Conservation (phyloP, 2,888 invertebrate species). For the Endomychus coccineus region DNA sequence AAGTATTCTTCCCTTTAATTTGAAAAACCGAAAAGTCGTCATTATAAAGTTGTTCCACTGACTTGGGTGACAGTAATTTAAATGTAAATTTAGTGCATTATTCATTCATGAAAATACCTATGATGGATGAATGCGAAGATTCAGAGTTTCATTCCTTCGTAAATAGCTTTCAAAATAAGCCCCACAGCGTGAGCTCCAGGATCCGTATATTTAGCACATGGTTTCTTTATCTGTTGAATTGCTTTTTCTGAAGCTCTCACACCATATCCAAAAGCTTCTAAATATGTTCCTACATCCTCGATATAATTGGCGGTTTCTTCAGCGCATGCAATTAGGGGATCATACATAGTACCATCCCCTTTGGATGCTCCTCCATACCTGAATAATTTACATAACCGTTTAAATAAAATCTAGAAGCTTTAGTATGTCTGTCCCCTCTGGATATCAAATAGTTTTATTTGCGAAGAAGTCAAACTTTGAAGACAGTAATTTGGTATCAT, state of each 20-base stretch:
- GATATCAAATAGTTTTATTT: too few species aligned
- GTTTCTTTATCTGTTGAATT: slow-evolving; percentile 27
- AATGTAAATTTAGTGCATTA: too few species aligned
- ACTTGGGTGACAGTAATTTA: too few species aligned
- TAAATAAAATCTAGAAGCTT: too few species aligned
- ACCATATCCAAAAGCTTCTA: slow-evolving; percentile 36
- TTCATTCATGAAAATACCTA: slow-evolving; percentile 6
- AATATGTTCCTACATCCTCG: slow-evolving; percentile 4
- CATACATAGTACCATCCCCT: slow-evolving; percentile 61
- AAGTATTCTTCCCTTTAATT: too few species aligned
- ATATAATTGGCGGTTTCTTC: slow-evolving; percentile 26
- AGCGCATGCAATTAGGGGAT: slow-evolving; percentile 31
- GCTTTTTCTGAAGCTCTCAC: slow-evolving; percentile 40
- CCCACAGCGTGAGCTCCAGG: slow-evolving; percentile 54
- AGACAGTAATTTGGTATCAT: too few species aligned
- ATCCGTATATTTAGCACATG: slow-evolving; percentile 44
- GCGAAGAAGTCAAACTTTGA: too few species aligned
- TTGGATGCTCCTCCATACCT: slow-evolving; percentile 56
- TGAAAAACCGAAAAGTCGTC: too few species aligned
- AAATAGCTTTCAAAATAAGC: slow-evolving; percentile 51
- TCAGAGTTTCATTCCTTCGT: slow-evolving; percentile 45
- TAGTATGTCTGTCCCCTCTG: too few species aligned
- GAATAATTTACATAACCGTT: too few species aligned
- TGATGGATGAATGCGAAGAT: slow-evolving; percentile 7
- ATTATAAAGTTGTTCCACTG: too few species aligned